Evolutionary conservation across 2,888 invertebrate species (phyloP), one percentile per base, ranked within the genome.

Genomic region (Alcis repandata): DNA sequence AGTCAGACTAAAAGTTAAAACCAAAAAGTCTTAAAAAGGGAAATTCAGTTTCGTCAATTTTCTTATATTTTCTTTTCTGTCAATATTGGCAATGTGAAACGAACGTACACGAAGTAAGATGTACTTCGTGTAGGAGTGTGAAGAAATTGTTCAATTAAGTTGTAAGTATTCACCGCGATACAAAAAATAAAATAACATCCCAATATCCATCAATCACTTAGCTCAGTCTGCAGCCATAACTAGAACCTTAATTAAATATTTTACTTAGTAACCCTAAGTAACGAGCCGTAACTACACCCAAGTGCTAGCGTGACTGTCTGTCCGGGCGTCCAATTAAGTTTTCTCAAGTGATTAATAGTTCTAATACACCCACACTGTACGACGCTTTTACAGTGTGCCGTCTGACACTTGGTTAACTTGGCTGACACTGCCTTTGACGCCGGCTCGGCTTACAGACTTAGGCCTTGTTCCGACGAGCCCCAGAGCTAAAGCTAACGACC

Each of bases 261-360:
- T 68, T 56, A 68, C 53, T 56, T 51, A 36, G 54, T 63, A 63
- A 63, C 46, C 33, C 45, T 61, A 20, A 45, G 59, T 48, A 51
- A 38, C 49, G 32, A 27, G 40, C 33, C 62, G 68, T 75, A 72
- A 75, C 70, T 75, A 72, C 69, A 73, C 67, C 69, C 68, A 69
- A 74, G 75, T 73, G 71, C 72, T 83, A 76, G 85, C 85, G 82
- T 82, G 84, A 77, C 83, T 82, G 82, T 83, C 83, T 84, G 82
- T 84, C 84, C 74, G 72, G 76, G 73, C 70, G 84, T 89, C 88
- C 88, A 90, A 90, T 90, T 90, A 90, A 87, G 89, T 86, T 86
- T 84, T 86, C 84, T 76, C 76, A 70, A 36, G 84, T 90, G 90
- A 90, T 89, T 88, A 90, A 90, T 89, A 84, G 72, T 45, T 45